Evolutionary conservation across 2,113 vertebrate species (phyloP).

Genomic region (Peromyscus californicus): DNA sequence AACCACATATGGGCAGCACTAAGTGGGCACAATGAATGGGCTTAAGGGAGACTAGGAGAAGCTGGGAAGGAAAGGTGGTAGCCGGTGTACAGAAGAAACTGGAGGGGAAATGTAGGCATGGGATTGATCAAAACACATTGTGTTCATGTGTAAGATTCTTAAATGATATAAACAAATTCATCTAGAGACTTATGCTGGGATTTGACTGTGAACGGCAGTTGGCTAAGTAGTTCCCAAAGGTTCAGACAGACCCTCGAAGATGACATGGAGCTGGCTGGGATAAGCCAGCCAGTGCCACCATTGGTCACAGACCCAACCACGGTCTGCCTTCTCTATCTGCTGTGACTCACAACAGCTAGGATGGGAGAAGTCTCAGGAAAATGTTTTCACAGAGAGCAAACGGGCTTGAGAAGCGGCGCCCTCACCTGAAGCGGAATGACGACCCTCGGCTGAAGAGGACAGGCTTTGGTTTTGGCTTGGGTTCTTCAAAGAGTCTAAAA

Average conservation of each 20-base stretch:
- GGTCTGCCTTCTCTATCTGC: no score
- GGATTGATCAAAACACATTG: neutral
- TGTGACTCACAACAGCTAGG: neutral
- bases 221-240: neutral
- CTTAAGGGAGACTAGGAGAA: neutral
- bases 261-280: neutral
- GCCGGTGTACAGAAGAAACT: no score
- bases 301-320: rapidly evolving
- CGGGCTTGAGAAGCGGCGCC: rapidly evolving
- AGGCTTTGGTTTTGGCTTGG: conserved; percentile 97
- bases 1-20: neutral
- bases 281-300: no score
- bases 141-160: no score
- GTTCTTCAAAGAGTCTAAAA: conserved; percentile 98
- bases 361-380: neutral
- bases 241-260: neutral
- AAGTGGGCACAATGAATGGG: neutral
- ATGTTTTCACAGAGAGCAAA: rapidly evolving
- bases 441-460: conserved; percentile 98
- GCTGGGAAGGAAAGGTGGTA: neutral
- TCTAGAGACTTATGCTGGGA: neutral
- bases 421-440: conserved; percentile 98
- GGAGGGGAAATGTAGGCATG: no score
- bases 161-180: neutral
- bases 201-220: neutral